Conservation (phyloP, 2,797 vertebrate genomes). For the Catharus ustulatus region DNA sequence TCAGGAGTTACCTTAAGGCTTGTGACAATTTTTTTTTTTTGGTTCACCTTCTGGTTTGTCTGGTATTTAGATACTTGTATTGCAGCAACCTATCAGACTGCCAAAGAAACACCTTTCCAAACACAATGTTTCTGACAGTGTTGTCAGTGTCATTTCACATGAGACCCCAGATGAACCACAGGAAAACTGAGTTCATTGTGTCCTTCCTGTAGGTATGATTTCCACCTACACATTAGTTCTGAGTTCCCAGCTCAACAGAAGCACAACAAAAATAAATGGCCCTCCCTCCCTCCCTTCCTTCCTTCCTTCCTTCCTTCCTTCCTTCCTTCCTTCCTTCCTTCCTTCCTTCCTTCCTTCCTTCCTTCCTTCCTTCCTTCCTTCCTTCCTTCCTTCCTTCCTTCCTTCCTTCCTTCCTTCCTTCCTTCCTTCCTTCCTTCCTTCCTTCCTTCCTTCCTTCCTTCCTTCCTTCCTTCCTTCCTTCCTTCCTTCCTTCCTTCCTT, state of each 20-base stretch:
- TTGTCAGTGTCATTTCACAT: not conserved
- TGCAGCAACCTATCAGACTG: not conserved
- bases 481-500: no score
- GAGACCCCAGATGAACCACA: not conserved
- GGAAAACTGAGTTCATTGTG: not conserved
- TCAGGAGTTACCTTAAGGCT: not conserved
- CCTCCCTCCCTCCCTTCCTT: not conserved
- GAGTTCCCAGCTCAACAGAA: not conserved
- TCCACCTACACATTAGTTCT: not conserved
- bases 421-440: not conserved
- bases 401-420: not conserved
- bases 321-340: not conserved
- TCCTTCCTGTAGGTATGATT: not conserved
- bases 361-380: no score
- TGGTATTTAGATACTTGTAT: not conserved
- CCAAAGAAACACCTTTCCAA: not conserved
- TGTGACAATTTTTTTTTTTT: not conserved
- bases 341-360: not conserved
- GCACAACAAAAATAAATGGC: not conserved
- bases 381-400: not conserved
- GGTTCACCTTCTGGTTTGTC: not conserved
- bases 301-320: not conserved
- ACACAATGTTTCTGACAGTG: not conserved
- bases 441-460: not conserved
- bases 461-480: not conserved